Evolutionary conservation across 2,888 invertebrate species (phyloP), one percentile per base, ranked within the genome.

Genomic region (Oligia latruncula): DNA sequence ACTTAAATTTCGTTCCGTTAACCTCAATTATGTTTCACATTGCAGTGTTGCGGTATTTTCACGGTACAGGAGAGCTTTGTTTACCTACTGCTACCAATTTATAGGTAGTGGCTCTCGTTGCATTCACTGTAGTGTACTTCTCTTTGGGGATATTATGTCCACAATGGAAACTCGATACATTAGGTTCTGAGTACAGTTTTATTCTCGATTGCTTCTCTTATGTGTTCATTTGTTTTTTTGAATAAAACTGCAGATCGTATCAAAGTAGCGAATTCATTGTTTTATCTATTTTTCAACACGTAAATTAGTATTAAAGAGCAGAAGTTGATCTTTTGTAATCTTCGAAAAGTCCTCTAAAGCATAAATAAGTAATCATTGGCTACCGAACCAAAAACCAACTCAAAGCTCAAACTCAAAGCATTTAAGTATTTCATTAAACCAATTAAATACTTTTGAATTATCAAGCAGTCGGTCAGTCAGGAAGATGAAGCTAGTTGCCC

Each of bases 21-120:
- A 85, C 91, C 89, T 90, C 90, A 91, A 92, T 92, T 92, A 90
- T 88, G 89, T 90, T 89, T 86, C 86, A 82, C 88, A 89, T 89
- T 89, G 88, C 90, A 86, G 86, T 87, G 87, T 85, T 87, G 89
- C 90, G 83, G 89, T 92, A 90, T 91, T 90, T 89, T 88, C 86
- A 84, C 86, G 87, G 87, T 88, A 91, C 89, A 90, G 89, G 89
- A 88, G 89, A 88, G 86, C 87, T 89, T 91, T 92, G 89, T 93
- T 90, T 87, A 86, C 87, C 84, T 82, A 83, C 87, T 86, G 82
- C 84, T 85, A 80, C 83, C 90, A 91, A 90, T 92, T 90, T 89
- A 90, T 83, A 84, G 84, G 89, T 73, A 81, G 80, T 88, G 81
- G 82, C 86, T 87, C 84, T 84, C 83, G 80, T 82, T 83, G 86